Evolutionary conservation across 53 echinoderm and acorn worm genomes (phyloP), one percentile per base, ranked within the genome.

Genomic region (Echinarachnius parma): DNA sequence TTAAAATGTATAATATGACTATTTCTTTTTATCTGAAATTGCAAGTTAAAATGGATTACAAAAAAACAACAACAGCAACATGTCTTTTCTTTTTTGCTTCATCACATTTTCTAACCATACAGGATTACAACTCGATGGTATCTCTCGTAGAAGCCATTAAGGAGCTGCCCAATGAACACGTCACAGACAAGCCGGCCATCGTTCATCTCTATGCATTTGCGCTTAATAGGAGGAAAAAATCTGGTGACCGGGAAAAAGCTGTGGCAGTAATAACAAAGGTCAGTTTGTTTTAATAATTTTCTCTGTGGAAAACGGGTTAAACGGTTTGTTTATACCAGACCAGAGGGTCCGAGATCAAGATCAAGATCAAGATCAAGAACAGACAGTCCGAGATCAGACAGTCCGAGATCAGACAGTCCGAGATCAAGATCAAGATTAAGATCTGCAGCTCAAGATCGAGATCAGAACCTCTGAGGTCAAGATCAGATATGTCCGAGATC

Each of bases 111-210:
- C n/a, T n/a, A n/a, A n/a, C n/a, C n/a, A n/a, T 14, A 26, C 60
- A 96, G 96, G 91, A 96, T 64, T 96, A 96, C 69, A 83, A 96
- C 66, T 78, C 91, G n/a, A 96, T 96, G 96, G 96, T 96, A 64
- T 64, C 82, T 1, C 77, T 96, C 3, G 96, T 96, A 7, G 88
- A 96, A 62, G 91, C 75, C 28, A 91, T 96, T 61, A 91, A 91
- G 36, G 77, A 96, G 46, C 77, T 96, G 2, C 82, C 88, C 53
- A 87, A 96, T 34, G 91, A 96, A 59, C 87, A 96, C 62, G 80
- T 96, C 46, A 96, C 96, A 9, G 62, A 78, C 60, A 96, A 96
- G 52, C 79, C 87, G 10, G 96, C 91, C 62, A 96, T 96, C 21
- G 64, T 82, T 25, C 87, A 96, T 39, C 91, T 91, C 28, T 91